These are phyloP conservation scores for Ochlodes sylvanus DNA, from an alignment of 2,888 invertebrate species.

Conservation along the genomic window DNA sequence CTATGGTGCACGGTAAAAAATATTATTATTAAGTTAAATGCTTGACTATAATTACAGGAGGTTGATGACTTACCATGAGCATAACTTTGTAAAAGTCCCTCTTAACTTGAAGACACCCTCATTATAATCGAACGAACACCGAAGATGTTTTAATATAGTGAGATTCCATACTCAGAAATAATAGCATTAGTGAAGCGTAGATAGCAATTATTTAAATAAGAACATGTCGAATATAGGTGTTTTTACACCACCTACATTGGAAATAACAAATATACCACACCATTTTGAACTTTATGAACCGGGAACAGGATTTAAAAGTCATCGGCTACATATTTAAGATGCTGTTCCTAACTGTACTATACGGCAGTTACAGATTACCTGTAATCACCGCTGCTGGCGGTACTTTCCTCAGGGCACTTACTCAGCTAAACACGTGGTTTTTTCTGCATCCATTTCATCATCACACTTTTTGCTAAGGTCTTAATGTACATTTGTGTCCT, in stretches of 20 bases:
- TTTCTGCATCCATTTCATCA: slow-evolving; percentile 15
- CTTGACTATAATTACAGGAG: too few relatives aligned
- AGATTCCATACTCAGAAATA: too few relatives aligned
- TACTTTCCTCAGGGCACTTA: slow-evolving; percentile 24
- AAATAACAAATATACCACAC: too few relatives aligned
- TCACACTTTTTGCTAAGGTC: slow-evolving; percentile 5
- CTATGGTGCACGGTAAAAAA: too few relatives aligned
- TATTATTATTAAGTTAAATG: too few relatives aligned
- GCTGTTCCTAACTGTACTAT: slow-evolving; percentile 9
- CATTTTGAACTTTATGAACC: background rate
- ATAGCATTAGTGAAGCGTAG: background rate
- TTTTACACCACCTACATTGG: background rate
- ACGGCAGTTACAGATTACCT: slow-evolving; percentile 11
- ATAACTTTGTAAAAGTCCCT: too few relatives aligned
- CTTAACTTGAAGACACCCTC: too few relatives aligned
- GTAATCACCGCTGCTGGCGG: slow-evolving; percentile 15
- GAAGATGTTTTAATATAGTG: too few relatives aligned
- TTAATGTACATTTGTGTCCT: background rate
- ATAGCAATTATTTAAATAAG: background rate
- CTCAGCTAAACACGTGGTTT: slow-evolving; percentile 8
- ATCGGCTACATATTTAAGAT: background rate
- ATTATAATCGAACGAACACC: too few relatives aligned
- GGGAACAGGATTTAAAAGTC: background rate
- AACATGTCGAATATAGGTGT: background rate
- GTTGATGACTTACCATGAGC: too few relatives aligned